Evolutionary conservation across 2,797 vertebrate species (phyloP).

Genomic region (Sciaenops ocellatus): DNA sequence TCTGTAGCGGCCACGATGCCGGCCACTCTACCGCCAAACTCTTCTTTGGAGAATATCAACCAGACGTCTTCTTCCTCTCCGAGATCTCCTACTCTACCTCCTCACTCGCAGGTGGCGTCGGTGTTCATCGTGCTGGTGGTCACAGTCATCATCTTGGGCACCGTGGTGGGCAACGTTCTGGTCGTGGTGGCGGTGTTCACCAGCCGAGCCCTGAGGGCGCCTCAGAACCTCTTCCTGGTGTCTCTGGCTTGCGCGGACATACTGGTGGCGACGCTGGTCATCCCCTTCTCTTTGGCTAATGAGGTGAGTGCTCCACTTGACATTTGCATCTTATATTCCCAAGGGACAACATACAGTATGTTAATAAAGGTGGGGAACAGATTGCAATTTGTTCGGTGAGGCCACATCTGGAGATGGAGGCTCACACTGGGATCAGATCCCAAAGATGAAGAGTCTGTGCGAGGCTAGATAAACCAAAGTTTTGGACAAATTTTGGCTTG

Average conservation of each 20-base stretch:
- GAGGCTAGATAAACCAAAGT: background rate
- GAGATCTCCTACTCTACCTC: constrained; percentile 57
- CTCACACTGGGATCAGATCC: background rate
- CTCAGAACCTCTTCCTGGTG: constrained; percentile 91
- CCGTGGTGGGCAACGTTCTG: constrained; percentile 87
- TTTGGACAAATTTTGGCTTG: too few species aligned
- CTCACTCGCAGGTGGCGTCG: constrained; percentile 78
- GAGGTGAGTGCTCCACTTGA: constrained; percentile 76
- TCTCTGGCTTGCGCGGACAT: constrained; percentile 91
- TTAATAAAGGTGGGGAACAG: background rate
- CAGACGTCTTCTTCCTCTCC: constrained; percentile 43
- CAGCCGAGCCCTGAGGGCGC: constrained; percentile 88
- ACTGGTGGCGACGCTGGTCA: constrained; percentile 89
- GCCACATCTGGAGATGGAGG: background rate
- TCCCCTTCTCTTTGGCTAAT: constrained; percentile 91
- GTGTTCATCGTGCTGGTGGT: constrained; percentile 87
- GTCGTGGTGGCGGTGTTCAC: constrained; percentile 90
- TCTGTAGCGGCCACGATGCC: constrained; percentile 56
- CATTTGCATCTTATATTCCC: background rate
- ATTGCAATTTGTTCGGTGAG: background rate
- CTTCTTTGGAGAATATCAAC: constrained; percentile 64
- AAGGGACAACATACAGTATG: background rate
- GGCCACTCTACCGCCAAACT: constrained; percentile 53
- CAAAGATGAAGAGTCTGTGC: background rate
- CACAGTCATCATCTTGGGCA: constrained; percentile 85